A percentile compares a stretch with the other conserved stretches of the same genome.
Conservation (phyloP, 2,797 vertebrate species). For the Sebastes flavidus region DNA sequence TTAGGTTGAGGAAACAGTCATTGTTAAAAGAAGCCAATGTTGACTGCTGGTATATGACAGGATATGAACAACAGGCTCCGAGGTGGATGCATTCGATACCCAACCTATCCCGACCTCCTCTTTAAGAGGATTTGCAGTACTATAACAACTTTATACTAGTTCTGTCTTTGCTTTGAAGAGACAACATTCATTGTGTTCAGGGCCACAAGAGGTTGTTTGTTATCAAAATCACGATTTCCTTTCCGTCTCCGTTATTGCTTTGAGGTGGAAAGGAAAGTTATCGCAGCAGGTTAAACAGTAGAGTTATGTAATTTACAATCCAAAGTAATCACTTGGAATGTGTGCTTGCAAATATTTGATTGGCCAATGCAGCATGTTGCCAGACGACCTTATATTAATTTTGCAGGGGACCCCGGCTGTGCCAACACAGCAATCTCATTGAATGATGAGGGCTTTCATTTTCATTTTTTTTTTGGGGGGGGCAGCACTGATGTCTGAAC, state of each 20-base stretch:
- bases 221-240: background rate
- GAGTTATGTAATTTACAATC: background rate
- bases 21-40: background rate
- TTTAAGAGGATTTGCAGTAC: background rate
- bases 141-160: no score
- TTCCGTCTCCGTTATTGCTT: background rate
- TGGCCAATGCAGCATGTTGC: background rate
- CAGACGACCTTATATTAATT: background rate
- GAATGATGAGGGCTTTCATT: background rate
- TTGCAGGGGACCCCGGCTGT: background rate
- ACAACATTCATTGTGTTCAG: background rate
- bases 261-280: background rate
- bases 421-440: slow-evolving; percentile 1
- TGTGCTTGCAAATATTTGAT: background rate
- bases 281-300: background rate
- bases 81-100: background rate
- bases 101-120: background rate
- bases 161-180: background rate
- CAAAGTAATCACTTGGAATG: background rate
- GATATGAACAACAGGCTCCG: background rate
- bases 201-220: background rate
- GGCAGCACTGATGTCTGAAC: background rate
- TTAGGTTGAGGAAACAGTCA: background rate
- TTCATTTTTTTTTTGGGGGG: background rate
- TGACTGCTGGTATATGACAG: background rate